Conservation (phyloP, 2,113 vertebrate species). For the Laticauda laticaudata region DNA sequence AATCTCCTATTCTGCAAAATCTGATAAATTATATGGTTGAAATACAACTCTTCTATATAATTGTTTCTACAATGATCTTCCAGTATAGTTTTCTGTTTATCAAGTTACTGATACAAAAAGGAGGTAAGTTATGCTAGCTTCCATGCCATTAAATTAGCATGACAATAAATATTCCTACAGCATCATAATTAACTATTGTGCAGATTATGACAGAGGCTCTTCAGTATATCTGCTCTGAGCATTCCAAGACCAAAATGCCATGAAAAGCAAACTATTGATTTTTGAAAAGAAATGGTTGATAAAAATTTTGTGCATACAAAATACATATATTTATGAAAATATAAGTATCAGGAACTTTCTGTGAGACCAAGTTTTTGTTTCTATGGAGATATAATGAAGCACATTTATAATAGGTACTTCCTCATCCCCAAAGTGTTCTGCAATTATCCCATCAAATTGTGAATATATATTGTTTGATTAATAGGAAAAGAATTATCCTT, state of each 20-base stretch:
- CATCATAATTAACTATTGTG: background rate
- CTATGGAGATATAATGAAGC: slow-evolving; percentile 53
- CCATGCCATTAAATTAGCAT: background rate
- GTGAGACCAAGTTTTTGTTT: slow-evolving; percentile 40
- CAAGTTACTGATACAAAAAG: background rate
- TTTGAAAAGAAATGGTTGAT: slow-evolving; percentile 23
- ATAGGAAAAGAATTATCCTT: slow-evolving; percentile 53
- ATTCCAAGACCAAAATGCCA: background rate
- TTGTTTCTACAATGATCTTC: background rate
- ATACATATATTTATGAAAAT: slow-evolving; percentile 37
- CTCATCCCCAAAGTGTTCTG: slow-evolving; percentile 16
- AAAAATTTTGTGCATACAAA: background rate
- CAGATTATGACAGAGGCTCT: background rate
- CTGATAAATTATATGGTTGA: background rate
- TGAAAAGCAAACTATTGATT: slow-evolving; percentile 34
- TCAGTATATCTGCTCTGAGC: background rate
- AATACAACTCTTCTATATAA: background rate
- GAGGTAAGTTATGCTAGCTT: background rate
- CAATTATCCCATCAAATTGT: slow-evolving; percentile 48
- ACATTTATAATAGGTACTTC: slow-evolving; percentile 24
- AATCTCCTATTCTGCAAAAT: background rate
- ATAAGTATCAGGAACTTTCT: slow-evolving; percentile 27
- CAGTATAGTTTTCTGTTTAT: background rate
- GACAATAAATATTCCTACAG: background rate
- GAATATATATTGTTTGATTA: slow-evolving; percentile 42